These are phyloP conservation scores for Notarius lentiginosus DNA, from an alignment of 2,113 vertebrate genomes.

Conservation along the genomic window DNA sequence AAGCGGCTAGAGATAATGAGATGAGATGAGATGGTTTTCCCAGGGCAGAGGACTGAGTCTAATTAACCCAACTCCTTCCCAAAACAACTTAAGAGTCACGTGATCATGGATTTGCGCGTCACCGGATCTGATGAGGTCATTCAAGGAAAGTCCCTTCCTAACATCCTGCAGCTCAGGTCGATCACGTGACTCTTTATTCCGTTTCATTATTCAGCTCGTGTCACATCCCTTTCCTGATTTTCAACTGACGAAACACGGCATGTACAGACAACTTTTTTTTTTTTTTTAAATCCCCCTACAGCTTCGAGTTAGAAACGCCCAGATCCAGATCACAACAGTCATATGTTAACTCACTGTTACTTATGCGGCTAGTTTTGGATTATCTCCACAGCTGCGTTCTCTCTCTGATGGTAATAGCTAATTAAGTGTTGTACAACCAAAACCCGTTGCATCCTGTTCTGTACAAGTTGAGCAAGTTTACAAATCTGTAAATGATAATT, in stretches of 20 bases:
- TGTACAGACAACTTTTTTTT: not conserved
- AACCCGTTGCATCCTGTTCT: not conserved
- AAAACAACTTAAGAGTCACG: not conserved
- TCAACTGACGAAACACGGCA: not conserved
- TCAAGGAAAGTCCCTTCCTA: slow-evolving; percentile 9
- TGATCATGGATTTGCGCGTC: not conserved
- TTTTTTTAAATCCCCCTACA: not conserved
- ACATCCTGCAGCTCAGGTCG: too few relatives aligned
- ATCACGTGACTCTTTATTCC: not conserved
- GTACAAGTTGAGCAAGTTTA: too few relatives aligned
- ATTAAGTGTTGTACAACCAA: not conserved
- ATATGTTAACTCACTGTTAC: not conserved
- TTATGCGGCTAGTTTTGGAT: not conserved
- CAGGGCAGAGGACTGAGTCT: slow-evolving; percentile 56
- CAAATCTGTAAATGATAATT: too few relatives aligned
- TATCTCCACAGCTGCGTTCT: not conserved
- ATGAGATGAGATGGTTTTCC: slow-evolving; percentile 55
- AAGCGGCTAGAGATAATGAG: too few relatives aligned
- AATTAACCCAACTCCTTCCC: not conserved
- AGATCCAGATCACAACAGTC: not conserved
- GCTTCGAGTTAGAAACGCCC: not conserved
- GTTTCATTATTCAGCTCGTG: not conserved
- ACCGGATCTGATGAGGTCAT: slow-evolving; percentile 7
- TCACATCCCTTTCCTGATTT: not conserved
- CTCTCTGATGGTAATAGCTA: not conserved